A percentile compares a stretch with the other conserved stretches of the same genome.
These are phyloP conservation scores for Rhabdophis nuchalis DNA, from an alignment of 2,797 vertebrate species.

Conservation along the genomic window DNA sequence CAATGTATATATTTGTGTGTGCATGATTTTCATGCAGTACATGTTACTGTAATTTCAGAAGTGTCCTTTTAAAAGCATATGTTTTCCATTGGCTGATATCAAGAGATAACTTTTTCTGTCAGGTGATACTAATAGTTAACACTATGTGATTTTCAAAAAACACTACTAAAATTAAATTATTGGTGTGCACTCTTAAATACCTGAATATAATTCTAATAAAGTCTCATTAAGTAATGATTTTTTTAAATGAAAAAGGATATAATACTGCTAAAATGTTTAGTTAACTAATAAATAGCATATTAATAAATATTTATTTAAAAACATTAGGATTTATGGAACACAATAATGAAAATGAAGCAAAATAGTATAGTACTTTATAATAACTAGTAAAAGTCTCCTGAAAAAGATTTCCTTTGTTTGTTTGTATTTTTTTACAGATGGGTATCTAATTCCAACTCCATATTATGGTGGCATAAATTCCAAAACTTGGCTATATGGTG, in stretches of 20 bases:
- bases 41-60: neutral
- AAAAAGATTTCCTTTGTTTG: neutral
- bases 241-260: neutral
- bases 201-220: neutral
- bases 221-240: neutral
- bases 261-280: neutral
- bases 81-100: neutral
- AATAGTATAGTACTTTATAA: neutral
- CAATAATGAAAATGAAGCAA: neutral
- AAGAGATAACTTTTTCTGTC: neutral
- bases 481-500: neutral
- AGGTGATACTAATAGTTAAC: neutral
- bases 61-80: neutral
- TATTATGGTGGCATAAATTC: conserved; percentile 32
- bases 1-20: neutral
- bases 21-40: neutral
- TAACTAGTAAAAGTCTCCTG: neutral
- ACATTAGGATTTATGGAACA: neutral
- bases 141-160: neutral
- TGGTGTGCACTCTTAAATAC: neutral
- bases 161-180: neutral
- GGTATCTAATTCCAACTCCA: conserved; percentile 48
- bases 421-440: conserved; percentile 23
- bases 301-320: neutral
- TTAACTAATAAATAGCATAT: neutral